These are phyloP conservation scores for Heterochromis multidens DNA, from an alignment of 2,113 vertebrate species.

Conservation along the genomic window DNA sequence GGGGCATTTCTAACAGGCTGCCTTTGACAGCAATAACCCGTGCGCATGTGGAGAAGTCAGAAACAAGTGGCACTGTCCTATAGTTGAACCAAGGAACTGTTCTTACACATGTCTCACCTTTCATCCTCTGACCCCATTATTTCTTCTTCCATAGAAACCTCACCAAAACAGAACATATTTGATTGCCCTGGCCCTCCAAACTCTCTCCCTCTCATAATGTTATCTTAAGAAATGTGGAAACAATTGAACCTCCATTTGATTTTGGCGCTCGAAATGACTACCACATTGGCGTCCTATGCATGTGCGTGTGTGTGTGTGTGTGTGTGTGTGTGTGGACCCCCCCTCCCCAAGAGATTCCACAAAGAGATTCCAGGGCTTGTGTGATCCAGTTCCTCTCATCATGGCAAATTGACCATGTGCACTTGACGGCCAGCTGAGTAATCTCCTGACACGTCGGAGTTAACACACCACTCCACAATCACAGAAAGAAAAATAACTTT, in stretches of 20 bases:
- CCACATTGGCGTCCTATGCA: constrained; percentile 69
- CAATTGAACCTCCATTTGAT: constrained; percentile 74
- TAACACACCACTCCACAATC: constrained; percentile 72
- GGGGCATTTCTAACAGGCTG: constrained; percentile 45
- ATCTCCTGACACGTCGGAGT: constrained; percentile 69
- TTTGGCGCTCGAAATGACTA: constrained; percentile 76
- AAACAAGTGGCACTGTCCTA: constrained; percentile 69
- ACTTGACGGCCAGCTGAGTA: constrained; percentile 73
- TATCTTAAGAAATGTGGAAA: constrained; percentile 81
- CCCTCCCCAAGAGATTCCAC: constrained; percentile 49
- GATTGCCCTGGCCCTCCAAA: constrained; percentile 62
- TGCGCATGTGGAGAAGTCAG: constrained; percentile 50
- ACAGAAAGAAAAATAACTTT: constrained; percentile 76
- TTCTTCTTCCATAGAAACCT: constrained; percentile 65
- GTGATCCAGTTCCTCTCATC: constrained; percentile 69
- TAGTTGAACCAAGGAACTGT: constrained; percentile 55
- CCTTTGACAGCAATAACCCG: constrained; percentile 59
- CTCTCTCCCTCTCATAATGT: constrained; percentile 73
- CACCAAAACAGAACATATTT: constrained; percentile 64
- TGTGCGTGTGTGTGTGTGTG: constrained; percentile 21
- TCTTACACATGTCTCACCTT: constrained; percentile 70
- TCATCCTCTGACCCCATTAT: constrained; percentile 75
- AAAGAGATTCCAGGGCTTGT: constrained; percentile 65
- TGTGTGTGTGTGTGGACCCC: neutral
- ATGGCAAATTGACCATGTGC: constrained; percentile 75